Evolutionary conservation across 2,113 vertebrate genomes (phyloP), one percentile per base, ranked within the genome.

Genomic region (Apeltes quadracus): DNA sequence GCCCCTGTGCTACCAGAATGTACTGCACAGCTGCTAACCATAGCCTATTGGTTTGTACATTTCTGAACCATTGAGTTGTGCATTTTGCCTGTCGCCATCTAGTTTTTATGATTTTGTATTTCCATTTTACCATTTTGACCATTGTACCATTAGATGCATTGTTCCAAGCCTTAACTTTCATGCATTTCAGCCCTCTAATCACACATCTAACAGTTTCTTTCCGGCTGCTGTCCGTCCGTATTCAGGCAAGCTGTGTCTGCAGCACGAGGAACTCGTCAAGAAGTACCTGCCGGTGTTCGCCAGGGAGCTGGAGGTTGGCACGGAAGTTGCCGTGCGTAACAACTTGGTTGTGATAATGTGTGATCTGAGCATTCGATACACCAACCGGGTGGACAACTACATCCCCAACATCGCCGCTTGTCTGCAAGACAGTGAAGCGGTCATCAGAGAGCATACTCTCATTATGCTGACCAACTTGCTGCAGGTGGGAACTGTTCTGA

Each of bases 381-480:
- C 98, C 0, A 93, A 94, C 69, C 90, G 95, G 68, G 95, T 94
- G 80, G 96, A 96, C 78, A 92, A 90, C 18, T 98, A 99, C 68
- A 72, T 99, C 1, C 95, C 96, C 65, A 95, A 95, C 82, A 86
- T 99, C 44, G 94, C 97, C 0, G 51, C 94, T 25, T 96, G 97
- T 72, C 94, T 99, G 25, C 92, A 92, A 32, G 98, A 99, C 84
- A 34, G 78, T 0, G 85, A 94, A 0, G 91, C 95, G 0, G 89
- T 96, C 25, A 92, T 99, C 87, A 92, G 97, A n/a, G 95, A 94
- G 92, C 96, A 99, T 79, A 94, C 96, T 0, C 90, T 99, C 34
- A 95, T 96, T 85, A 92, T 97, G 93, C 94, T 99, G 10, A 98
- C 97, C 85, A 97, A 94, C 84, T 94, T 99, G 27, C 92, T 99